Evolutionary conservation across 1,140 invertebrate genomes (phyloP).

Genomic region (Drosophila kikkawai): DNA sequence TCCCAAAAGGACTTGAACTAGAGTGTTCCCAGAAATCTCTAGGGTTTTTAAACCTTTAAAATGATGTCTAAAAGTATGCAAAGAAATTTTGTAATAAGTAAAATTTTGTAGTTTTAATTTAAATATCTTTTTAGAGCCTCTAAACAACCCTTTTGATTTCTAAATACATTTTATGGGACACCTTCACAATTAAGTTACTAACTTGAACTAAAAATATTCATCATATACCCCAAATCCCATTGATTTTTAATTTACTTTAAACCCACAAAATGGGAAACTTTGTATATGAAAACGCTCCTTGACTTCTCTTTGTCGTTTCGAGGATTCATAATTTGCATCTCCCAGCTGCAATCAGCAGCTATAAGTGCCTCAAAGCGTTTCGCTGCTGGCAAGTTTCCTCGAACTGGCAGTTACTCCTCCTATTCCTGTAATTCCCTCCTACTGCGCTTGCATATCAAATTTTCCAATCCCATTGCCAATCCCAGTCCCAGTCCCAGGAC

Average conservation of each 20-base stretch:
- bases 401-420: neutral
- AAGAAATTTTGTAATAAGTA: no score
- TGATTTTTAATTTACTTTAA: neutral
- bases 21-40: neutral
- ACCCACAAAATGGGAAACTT: neutral
- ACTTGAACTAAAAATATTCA: neutral
- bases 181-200: neutral
- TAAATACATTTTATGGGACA: neutral
- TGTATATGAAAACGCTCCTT: conserved; percentile 2
- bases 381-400: conserved; percentile 14
- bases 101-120: no score
- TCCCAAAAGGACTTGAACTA: neutral
- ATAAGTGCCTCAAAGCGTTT: conserved; percentile 36
- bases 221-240: neutral
- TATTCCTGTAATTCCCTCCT: conserved; percentile 21
- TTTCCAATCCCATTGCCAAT: conserved; percentile 17
- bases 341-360: conserved; percentile 27
- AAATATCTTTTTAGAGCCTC: no score
- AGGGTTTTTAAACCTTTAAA: neutral
- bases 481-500: conserved; percentile 1
- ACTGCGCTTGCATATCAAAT: conserved; percentile 36
- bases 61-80: neutral
- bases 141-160: neutral
- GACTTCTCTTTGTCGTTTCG: conserved; percentile 16
- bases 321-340: conserved; percentile 28